Evolutionary conservation across 92 coral and sea anemone species (phyloP).

Genomic region (Paramuricea clavata): DNA sequence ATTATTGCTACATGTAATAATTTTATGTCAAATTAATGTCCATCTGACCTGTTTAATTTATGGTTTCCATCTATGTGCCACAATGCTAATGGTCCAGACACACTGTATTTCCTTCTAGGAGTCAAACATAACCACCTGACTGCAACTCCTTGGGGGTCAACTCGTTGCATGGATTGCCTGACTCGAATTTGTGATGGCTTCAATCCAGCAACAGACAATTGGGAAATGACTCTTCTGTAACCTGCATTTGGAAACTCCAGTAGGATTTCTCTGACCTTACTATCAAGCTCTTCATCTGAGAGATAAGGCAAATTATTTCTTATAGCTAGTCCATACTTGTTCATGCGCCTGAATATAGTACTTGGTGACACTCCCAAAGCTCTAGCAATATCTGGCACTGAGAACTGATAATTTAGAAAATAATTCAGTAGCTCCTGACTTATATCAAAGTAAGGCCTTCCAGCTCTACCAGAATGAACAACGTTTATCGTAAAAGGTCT

Average conservation of each 20-base stretch:
- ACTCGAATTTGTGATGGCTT: slow-evolving; percentile 59
- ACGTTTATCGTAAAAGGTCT: no score
- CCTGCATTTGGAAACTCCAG: slow-evolving; percentile 74
- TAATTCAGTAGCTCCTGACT: slow-evolving; percentile 48
- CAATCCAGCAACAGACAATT: slow-evolving; percentile 56
- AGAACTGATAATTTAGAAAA: slow-evolving; percentile 50
- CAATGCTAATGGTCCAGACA: slow-evolving; percentile 67
- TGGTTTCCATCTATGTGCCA: slow-evolving; percentile 76
- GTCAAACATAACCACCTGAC: slow-evolving; percentile 65
- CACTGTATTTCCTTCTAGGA: slow-evolving; percentile 62
- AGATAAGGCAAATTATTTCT: slow-evolving; percentile 38
- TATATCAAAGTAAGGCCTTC: no score
- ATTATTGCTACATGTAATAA: neutral
- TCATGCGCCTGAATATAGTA: slow-evolving; percentile 60
- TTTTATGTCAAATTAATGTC: no score
- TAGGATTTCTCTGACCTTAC: slow-evolving; percentile 51
- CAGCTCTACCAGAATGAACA: no score
- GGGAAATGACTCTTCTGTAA: slow-evolving; percentile 66
- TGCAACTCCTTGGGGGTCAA: slow-evolving; percentile 65
- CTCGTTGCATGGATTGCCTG: slow-evolving; percentile 59
- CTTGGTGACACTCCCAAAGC: slow-evolving; percentile 70
- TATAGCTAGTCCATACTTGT: slow-evolving; percentile 48
- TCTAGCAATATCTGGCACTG: slow-evolving; percentile 63
- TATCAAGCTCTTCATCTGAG: slow-evolving; percentile 69
- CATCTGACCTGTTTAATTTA: slow-evolving; percentile 71